Percentiles rank a stretch among this genome's conserved stretches.
phyloP scores from a whole-genome alignment of 1,140 invertebrate genomes.

The Drosophila sp. region DNA sequence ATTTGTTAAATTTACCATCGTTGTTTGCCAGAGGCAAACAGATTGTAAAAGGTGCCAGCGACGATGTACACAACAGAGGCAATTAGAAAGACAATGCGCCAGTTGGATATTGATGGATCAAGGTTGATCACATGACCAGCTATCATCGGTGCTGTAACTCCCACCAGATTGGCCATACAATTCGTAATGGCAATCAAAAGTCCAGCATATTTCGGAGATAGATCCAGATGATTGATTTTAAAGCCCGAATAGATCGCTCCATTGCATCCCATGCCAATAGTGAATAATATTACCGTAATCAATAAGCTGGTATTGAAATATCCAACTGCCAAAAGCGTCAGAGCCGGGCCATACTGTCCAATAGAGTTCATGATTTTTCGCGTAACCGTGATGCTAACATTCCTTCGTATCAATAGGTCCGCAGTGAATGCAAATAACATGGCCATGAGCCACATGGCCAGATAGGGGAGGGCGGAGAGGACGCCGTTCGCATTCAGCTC shows the following conservation, averaged over 20 bases:
- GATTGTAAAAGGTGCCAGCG: slow-evolving; percentile 90
- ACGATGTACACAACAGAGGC: slow-evolving; percentile 90
- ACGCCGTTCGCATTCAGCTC: slow-evolving; percentile 93
- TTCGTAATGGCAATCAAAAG: slow-evolving; percentile 96
- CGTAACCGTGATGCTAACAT: slow-evolving; percentile 89
- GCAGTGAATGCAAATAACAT: slow-evolving; percentile 91
- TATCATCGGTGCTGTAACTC: slow-evolving; percentile 92
- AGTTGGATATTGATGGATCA: slow-evolving; percentile 90
- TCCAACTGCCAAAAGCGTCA: slow-evolving; percentile 89
- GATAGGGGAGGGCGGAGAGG: slow-evolving; percentile 91
- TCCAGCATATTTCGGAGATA: slow-evolving; percentile 94
- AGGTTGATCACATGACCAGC: slow-evolving; percentile 90
- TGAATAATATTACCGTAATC: slow-evolving; percentile 89
- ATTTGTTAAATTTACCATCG: slow-evolving; percentile 85
- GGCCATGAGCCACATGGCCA: slow-evolving; percentile 94
- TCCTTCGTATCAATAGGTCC: slow-evolving; percentile 90
- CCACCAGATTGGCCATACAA: slow-evolving; percentile 94
- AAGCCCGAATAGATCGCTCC: slow-evolving; percentile 93
- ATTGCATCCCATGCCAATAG: slow-evolving; percentile 91
- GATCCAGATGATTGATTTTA: slow-evolving; percentile 94
- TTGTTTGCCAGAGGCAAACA: slow-evolving; percentile 91
- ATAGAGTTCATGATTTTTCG: slow-evolving; percentile 92
- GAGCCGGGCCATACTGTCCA: slow-evolving; percentile 90
- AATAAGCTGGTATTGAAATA: slow-evolving; percentile 90
- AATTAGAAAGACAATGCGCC: slow-evolving; percentile 93